Percentiles rank a stretch among this genome's conserved stretches.
phyloP scores from a whole-genome alignment of 2,113 vertebrate species.

The Galemys pyrenaicus region DNA sequence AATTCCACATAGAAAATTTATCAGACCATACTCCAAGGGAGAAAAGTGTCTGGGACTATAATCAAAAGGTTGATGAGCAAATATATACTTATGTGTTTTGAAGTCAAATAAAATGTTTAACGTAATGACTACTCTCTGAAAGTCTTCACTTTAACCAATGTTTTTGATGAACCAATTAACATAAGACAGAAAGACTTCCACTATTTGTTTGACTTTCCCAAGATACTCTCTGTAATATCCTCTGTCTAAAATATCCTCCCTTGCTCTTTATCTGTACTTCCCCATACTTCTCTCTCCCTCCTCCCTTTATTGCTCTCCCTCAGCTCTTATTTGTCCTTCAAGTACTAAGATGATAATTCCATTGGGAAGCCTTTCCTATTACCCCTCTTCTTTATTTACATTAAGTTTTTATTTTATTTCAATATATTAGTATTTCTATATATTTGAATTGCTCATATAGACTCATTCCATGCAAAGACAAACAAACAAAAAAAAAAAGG shows the following conservation, averaged over 20 bases:
- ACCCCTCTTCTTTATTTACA: neutral
- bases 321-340: neutral
- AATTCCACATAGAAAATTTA: neutral
- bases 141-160: neutral
- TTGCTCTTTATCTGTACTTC: neutral
- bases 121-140: neutral
- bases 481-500: neutral
- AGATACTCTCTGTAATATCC: neutral
- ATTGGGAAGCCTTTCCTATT: neutral
- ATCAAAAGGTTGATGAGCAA: neutral
- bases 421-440: neutral
- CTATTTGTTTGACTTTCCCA: neutral
- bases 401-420: conserved; percentile 62
- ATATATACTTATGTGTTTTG: neutral
- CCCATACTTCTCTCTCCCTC: neutral
- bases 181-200: neutral
- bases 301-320: no score
- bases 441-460: conserved; percentile 53
- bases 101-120: neutral
- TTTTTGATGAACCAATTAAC: neutral
- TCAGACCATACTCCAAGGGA: neutral
- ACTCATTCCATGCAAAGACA: neutral
- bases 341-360: neutral
- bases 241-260: neutral
- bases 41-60: neutral